Conservation (phyloP, 2,797 vertebrate genomes). For the Pangasius djambal region DNA sequence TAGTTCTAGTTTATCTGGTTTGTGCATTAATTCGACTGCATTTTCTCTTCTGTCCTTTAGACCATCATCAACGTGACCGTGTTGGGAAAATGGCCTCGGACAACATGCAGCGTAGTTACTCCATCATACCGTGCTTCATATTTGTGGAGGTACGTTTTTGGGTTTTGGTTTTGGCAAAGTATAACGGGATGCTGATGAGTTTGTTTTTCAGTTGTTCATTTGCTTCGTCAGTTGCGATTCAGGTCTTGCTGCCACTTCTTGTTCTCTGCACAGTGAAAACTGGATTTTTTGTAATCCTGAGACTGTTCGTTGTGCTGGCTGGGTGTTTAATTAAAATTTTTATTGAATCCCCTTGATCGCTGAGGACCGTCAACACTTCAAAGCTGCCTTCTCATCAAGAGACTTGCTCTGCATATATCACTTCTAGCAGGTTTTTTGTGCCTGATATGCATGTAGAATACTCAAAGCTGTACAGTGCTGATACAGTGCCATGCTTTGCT, state of each 20-base stretch:
- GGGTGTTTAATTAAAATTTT: slow-evolving; percentile 71
- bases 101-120: slow-evolving; percentile 95
- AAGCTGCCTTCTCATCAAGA: slow-evolving; percentile 33
- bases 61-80: slow-evolving; percentile 66
- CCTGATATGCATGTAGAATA: slow-evolving; percentile 18
- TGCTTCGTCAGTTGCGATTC: background rate
- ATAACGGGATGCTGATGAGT: background rate
- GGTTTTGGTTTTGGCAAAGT: background rate
- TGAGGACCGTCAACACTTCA: slow-evolving; percentile 55
- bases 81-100: slow-evolving; percentile 87
- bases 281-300: slow-evolving; percentile 23
- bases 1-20: slow-evolving; percentile 1
- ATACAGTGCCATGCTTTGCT: slow-evolving; percentile 31
- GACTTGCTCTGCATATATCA: slow-evolving; percentile 21
- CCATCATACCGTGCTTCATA: slow-evolving; percentile 98
- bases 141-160: slow-evolving; percentile 90
- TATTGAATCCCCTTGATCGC: slow-evolving; percentile 72
- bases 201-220: background rate
- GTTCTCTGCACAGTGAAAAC: slow-evolving; percentile 10
- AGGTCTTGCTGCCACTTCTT: background rate
- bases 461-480: slow-evolving; percentile 28
- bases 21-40: slow-evolving; percentile 1
- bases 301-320: slow-evolving; percentile 54
- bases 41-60: slow-evolving; percentile 62
- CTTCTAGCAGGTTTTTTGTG: slow-evolving; percentile 18